phyloP scores from a whole-genome alignment of 92 coral and sea anemone genomes.

The Epizoanthus ramosus region DNA sequence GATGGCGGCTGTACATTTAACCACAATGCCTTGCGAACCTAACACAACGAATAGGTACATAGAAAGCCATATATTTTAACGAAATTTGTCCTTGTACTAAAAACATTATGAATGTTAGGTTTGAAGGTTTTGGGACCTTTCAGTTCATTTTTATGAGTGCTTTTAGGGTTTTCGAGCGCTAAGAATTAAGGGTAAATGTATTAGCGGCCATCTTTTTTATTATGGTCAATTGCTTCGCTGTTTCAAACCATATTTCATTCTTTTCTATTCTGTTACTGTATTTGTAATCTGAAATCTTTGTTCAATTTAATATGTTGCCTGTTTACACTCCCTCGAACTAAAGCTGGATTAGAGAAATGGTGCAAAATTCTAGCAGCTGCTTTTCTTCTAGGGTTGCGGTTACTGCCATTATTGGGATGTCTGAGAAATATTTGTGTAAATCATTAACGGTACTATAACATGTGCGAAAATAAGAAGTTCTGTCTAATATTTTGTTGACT shows the following conservation, averaged over 20 bases:
- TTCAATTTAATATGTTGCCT: not conserved
- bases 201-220: too few species aligned
- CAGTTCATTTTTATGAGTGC: too few species aligned
- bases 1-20: too few species aligned
- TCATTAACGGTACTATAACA: conserved; percentile 11
- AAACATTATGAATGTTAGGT: too few species aligned
- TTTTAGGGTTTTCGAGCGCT: too few species aligned
- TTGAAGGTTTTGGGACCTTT: too few species aligned
- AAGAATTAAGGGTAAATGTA: too few species aligned
- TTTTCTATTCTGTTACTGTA: not conserved
- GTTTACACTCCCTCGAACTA: conserved; percentile 1
- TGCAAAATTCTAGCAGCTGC: not conserved
- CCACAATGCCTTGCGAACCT: too few species aligned
- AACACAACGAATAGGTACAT: too few species aligned
- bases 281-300: not conserved
- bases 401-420: not conserved
- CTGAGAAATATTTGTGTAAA: not conserved
- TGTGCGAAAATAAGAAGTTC: not conserved
- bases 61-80: too few species aligned
- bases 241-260: not conserved
- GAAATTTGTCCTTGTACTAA: too few species aligned
- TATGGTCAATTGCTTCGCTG: too few species aligned
- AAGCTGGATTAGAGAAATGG: not conserved
- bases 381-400: not conserved
- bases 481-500: conserved; percentile 16